These are phyloP conservation scores for Parasteatoda tepidariorum DNA, from an alignment of 1,140 invertebrate species.

Conservation along the genomic window DNA sequence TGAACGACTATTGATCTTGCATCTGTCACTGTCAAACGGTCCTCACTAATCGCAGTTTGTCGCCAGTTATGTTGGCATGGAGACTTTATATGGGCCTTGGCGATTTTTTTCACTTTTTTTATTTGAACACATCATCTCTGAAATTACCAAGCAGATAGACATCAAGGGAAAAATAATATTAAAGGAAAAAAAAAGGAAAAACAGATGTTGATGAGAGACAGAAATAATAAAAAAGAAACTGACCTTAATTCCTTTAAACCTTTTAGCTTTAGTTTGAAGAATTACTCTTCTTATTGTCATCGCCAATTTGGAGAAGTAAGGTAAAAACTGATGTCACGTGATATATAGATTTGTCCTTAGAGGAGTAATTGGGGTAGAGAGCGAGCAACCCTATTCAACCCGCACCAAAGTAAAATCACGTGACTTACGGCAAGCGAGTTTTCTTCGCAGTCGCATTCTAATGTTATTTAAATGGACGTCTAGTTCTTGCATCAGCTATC, in stretches of 20 bases:
- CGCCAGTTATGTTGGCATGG: constrained; percentile 5
- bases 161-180: background rate
- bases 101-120: background rate
- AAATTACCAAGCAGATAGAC: background rate
- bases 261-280: background rate
- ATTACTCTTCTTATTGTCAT: too few relatives aligned
- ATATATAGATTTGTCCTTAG: too few relatives aligned
- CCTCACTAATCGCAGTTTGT: constrained; percentile 2
- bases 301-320: too few relatives aligned
- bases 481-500: too few relatives aligned
- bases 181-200: background rate
- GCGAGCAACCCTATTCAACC: too few relatives aligned
- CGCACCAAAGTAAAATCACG: too few relatives aligned
- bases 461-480: too few relatives aligned
- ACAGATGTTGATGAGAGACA: background rate
- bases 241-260: background rate
- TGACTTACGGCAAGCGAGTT: too few relatives aligned
- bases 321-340: too few relatives aligned
- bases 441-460: too few relatives aligned
- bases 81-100: background rate
- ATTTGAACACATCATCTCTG: background rate
- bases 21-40: constrained; percentile 4
- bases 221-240: background rate
- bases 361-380: too few relatives aligned
- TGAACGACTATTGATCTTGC: constrained; percentile 21